Evolutionary conservation across 2,113 vertebrate species (phyloP), one percentile per base, ranked within the genome.

Genomic region (Rallus limicola): DNA sequence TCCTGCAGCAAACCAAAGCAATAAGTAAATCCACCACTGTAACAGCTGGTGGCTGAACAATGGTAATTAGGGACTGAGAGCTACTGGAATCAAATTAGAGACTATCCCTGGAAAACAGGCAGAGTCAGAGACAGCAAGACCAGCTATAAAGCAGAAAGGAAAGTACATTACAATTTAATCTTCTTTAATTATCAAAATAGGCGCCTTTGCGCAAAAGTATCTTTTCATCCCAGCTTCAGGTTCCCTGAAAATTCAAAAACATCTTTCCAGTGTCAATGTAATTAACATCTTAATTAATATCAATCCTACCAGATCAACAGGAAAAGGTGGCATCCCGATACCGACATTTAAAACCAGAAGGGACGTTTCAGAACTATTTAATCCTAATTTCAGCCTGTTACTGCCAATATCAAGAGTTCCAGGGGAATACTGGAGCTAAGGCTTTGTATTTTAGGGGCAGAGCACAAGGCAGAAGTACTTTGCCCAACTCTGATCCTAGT

Each of bases 71-170:
- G 56, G 67, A 70, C 63, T 46, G 67, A 88, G 63, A 90, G 74
- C 87, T 29, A 56, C 60, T 85, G 88, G n/a, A 70, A 90, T 70
- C 71, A 88, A 96, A 83, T 67, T 80, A 83, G 76, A 88, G 90
- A 29, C 87, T n/a, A 53, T 34, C 36, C 75, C 44, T 68, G 63
- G 75, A 69, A 88, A 94, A 83, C 5, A 55, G 53, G 62, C 56
- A 55, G 2, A 40, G 56, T 6, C 46, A 40, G 56, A 62, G 33
- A 33, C 68, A 65, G 46, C 12, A 1, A 79, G 42, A 62, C 26
- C 33, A 52, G 50, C 38, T 44, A 34, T 9, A 42, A 50, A 86
- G 64, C 52, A 76, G 50, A 69, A 78, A 71, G 38, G 72, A 87
- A 92, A 33, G n/a, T 29, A 48, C 40, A 9, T 67, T 46, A 48